Conservation (phyloP, 1,140 invertebrate species). For the Ceratosolen solmsi region DNA sequence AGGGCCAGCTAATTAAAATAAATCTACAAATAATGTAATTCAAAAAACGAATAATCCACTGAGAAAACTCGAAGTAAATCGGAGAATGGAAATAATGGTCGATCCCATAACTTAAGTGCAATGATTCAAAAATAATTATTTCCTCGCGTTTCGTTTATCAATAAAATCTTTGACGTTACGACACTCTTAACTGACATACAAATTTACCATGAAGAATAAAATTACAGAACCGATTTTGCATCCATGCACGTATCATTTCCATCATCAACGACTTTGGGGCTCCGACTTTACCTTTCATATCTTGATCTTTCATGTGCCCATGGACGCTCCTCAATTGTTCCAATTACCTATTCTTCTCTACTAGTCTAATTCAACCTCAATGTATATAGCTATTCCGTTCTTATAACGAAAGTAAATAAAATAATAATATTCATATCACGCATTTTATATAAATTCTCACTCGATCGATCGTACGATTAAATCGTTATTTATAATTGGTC, state of each 20-base stretch:
- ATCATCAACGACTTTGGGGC: background rate
- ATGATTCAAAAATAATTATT: background rate
- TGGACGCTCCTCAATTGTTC: too few species aligned
- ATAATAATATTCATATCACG: too few species aligned
- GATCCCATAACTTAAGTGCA: background rate
- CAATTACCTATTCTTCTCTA: background rate
- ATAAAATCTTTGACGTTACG: background rate
- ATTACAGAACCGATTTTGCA: background rate
- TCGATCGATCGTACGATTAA: background rate
- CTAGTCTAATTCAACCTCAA: background rate
- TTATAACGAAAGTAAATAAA: too few species aligned
- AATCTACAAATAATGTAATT: background rate
- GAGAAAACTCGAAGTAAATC: background rate
- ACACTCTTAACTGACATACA: background rate
- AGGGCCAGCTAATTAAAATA: background rate
- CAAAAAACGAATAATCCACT: background rate
- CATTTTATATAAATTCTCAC: background rate
- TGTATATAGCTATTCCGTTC: background rate
- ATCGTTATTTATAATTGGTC: background rate
- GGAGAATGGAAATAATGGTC: background rate
- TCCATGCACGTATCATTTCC: background rate
- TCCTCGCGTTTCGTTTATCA: background rate
- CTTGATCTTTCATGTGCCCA: background rate
- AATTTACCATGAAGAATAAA: background rate
- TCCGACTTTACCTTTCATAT: background rate